Percentiles rank a stretch among this genome's conserved stretches.
Evolutionary conservation across 2,113 vertebrate species (phyloP).

Genomic region (Chlamydotis undulata): DNA sequence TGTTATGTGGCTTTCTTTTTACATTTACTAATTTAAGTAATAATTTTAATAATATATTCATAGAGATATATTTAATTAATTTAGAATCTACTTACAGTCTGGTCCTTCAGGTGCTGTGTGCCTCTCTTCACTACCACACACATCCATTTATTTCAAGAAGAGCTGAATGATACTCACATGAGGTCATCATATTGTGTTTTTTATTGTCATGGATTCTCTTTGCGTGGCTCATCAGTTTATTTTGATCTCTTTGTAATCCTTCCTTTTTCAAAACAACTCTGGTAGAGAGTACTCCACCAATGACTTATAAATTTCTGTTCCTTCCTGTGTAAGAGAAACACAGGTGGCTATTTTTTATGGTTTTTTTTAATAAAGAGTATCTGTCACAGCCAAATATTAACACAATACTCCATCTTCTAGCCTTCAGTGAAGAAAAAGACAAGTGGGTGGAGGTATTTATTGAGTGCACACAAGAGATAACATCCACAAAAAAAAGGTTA

Average conservation of each 20-base stretch:
- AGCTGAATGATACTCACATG: neutral
- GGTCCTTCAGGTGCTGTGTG: neutral
- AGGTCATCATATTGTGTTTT: neutral
- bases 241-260: neutral
- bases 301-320: neutral
- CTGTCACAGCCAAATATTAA: neutral
- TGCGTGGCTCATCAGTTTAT: neutral
- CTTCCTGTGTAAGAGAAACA: neutral
- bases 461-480: neutral
- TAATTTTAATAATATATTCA: neutral
- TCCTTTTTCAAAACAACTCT: neutral
- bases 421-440: neutral
- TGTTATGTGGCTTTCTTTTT: neutral
- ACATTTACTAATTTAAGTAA: neutral
- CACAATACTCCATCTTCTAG: no score
- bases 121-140: neutral
- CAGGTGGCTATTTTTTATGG: neutral
- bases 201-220: slow-evolving; percentile 14
- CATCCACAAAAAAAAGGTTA: neutral
- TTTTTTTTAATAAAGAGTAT: neutral
- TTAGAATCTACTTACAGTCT: neutral
- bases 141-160: neutral
- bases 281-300: neutral
- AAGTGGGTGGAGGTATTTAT: neutral
- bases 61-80: neutral